These are phyloP conservation scores for Coilia nasus DNA, from an alignment of 2,797 vertebrate species.

Conservation along the genomic window DNA sequence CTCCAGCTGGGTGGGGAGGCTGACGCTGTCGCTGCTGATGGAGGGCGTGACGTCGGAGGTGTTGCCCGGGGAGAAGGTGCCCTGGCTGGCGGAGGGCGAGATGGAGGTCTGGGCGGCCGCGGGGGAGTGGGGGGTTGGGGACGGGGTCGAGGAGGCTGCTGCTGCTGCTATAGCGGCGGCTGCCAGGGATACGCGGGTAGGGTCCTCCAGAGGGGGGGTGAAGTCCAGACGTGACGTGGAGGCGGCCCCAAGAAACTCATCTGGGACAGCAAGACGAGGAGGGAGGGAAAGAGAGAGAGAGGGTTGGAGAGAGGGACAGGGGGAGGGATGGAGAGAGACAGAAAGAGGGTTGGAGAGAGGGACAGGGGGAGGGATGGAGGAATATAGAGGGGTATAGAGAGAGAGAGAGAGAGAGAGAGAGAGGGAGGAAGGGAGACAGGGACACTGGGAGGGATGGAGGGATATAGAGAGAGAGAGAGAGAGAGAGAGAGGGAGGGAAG, in stretches of 20 bases:
- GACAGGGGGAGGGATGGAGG: no score
- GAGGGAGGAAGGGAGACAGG: no score
- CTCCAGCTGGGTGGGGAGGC: conserved; percentile 88
- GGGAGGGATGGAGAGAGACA: no score
- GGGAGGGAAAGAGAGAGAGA: conserved; percentile 15
- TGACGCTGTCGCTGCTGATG: conserved; percentile 89
- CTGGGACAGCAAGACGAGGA: conserved; percentile 67
- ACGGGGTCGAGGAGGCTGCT: background rate
- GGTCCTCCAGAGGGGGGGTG: conserved; percentile 59
- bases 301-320: no score
- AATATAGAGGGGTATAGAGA: no score
- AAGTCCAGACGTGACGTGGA: conserved; percentile 73
- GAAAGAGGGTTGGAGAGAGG: no score
- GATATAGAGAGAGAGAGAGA: background rate
- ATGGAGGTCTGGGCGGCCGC: conserved; percentile 42
- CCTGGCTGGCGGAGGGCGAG: conserved; percentile 58
- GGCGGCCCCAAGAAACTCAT: conserved; percentile 81
- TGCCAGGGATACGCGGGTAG: background rate
- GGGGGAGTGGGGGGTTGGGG: conserved; percentile 31
- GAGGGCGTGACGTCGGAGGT: conserved; percentile 80
- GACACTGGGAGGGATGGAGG: no score
- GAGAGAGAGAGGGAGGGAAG: no score
- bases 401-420: no score
- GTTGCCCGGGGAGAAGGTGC: conserved; percentile 58
- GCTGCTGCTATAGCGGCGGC: background rate